Base-by-base conservation (phyloP, 2,797 vertebrate genomes). In the Kryptopterus vitreolus region DNA sequence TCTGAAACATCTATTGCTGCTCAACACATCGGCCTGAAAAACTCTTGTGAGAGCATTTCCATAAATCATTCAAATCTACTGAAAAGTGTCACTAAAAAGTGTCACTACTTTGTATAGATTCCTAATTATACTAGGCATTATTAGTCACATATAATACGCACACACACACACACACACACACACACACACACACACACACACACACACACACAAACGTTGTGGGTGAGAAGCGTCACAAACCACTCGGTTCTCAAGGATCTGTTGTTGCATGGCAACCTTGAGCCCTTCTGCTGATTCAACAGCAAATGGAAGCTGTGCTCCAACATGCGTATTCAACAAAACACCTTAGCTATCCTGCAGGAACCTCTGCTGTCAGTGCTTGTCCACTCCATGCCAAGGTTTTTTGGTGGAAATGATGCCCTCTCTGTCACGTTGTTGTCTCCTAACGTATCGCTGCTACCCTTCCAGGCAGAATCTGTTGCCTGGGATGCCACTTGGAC, bases 261-360 rank as follows among this genome's bases (percentile, higher is more conserved):
- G 16, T 29, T 57, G 77, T 79, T 78, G 81, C 77, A 69, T 82
- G 81, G 76, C 76, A 79, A 82, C 81, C 55, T 75, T 46, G 29
- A 31, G 46, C 50, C 52, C 58, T 75, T 46, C 8, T 74, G 43
- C 61, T 35, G 62, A 73, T 66, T 69, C 76, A 73, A 74, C 63
- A 38, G 70, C 50, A 38, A 35, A 26, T 4, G 10, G 6, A 53
- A 48, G 31, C 78, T 63, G 26, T 81, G 35, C 38, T 55, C 52
- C 53, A 59, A 43, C 8, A 15, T 75, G 38, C 1, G 13, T 26
- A 46, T 59, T 75, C 16, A 20, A 58, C n/a, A 43, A 58, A 46
- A 46, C 72, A 12, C 72, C 43, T 58, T 3, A 4, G 4, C n/a
- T 26, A 24, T 26, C 43, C 22, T 59, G 10, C 18, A 38, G 53